Percentiles rank a stretch among this genome's conserved stretches.
Conservation (phyloP, 30 jellyfish, hydroid and myxozoan species). For the Aurelia sp. region DNA sequence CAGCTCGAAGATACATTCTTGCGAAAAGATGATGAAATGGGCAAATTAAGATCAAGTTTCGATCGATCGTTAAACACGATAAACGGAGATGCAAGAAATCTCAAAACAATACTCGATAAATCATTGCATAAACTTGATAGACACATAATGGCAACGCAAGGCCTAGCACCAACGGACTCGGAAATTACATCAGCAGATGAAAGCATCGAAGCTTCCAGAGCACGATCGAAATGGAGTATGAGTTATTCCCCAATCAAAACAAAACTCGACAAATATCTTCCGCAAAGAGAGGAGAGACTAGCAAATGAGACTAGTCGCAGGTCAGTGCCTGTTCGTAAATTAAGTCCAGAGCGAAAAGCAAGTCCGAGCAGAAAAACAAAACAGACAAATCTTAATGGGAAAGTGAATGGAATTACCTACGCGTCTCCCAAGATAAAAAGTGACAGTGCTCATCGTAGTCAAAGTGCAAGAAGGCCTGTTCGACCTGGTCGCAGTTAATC, state of each 20-base stretch:
- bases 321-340: conserved; percentile 20
- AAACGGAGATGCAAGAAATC: conserved; percentile 81
- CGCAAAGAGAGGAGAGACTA: conserved; percentile 11
- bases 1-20: conserved; percentile 76
- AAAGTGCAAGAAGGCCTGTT: conserved; percentile 1
- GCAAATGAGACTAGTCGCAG: not conserved
- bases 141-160: conserved; percentile 71
- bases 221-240: not conserved
- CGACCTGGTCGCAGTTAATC: not conserved
- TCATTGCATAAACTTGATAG: conserved; percentile 88
- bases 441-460: not conserved
- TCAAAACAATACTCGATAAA: conserved; percentile 77
- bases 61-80: conserved; percentile 90
- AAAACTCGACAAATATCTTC: conserved; percentile 60
- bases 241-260: conserved; percentile 10
- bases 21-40: conserved; percentile 81
- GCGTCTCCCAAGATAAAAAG: not conserved
- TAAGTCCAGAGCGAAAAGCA: conserved; percentile 10
- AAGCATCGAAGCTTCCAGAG: conserved; percentile 3
- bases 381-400: not conserved
- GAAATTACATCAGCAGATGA: conserved; percentile 81
- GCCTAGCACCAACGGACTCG: conserved; percentile 65
- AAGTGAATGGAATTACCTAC: not conserved
- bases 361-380: conserved; percentile 24
- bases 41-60: conserved; percentile 70